Conservation (phyloP, 2,113 vertebrate species). For the Ptilorrhoa leucosticta region DNA sequence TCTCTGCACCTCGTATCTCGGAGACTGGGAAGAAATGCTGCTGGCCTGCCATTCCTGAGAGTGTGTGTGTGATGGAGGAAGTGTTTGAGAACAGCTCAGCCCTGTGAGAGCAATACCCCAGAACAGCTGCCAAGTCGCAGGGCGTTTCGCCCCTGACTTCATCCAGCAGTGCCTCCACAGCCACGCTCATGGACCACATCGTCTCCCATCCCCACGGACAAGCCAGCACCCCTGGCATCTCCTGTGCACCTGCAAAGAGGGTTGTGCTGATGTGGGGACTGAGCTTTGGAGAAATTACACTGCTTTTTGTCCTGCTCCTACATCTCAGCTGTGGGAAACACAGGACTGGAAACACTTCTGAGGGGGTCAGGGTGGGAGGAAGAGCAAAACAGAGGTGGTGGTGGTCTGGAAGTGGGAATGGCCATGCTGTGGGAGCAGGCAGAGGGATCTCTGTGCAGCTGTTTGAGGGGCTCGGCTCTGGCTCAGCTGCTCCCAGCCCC, state of each 20-base stretch:
- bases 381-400: neutral
- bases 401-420: neutral
- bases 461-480: neutral
- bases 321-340: neutral
- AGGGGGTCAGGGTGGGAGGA: neutral
- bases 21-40: neutral
- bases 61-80: neutral
- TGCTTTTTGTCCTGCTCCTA: neutral
- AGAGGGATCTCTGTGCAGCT: neutral
- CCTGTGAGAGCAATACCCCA: neutral
- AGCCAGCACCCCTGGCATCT: neutral
- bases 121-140: neutral
- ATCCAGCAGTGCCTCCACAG: neutral
- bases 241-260: neutral
- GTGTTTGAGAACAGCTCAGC: neutral
- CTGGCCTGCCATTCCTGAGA: neutral
- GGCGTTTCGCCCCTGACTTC: neutral
- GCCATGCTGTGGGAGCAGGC: neutral
- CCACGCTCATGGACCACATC: neutral
- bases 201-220: neutral
- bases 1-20: neutral
- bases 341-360: neutral
- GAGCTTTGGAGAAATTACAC: neutral
- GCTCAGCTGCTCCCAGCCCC: neutral
- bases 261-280: rapidly evolving